A percentile compares a stretch with the other conserved stretches of the same genome.
phyloP scores from a whole-genome alignment of 2,888 invertebrate species.

The Tryphoninae sp. region DNA sequence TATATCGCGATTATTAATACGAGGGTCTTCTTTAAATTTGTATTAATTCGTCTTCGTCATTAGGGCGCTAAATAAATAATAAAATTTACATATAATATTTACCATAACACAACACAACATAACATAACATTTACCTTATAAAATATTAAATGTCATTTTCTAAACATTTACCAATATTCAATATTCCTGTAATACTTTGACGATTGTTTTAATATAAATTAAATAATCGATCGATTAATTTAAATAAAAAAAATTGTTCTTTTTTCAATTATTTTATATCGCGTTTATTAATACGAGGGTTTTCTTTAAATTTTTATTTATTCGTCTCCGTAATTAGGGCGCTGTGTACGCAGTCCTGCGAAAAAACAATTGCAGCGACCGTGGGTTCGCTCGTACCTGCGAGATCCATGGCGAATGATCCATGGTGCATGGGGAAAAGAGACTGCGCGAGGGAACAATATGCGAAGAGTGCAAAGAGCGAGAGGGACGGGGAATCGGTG shows the following conservation, averaged over 20 bases:
- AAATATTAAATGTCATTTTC: too few relatives aligned
- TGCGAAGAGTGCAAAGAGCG: conserved; percentile 20
- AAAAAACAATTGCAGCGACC: conserved; percentile 24
- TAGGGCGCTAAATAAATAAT: too few relatives aligned
- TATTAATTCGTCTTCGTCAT: conserved; percentile 61
- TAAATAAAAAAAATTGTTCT: neutral
- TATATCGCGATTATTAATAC: conserved; percentile 15
- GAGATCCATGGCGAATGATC: conserved; percentile 42
- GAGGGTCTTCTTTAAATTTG: conserved; percentile 36
- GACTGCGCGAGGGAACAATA: conserved; percentile 21
- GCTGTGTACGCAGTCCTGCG: conserved; percentile 21
- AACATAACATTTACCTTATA: too few relatives aligned
- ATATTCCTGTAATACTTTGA: too few relatives aligned
- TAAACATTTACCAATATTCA: too few relatives aligned
- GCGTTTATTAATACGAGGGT: conserved; percentile 23
- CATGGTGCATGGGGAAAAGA: conserved; percentile 36
- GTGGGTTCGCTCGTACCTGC: conserved; percentile 17
- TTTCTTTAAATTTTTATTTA: conserved; percentile 55
- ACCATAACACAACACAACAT: too few relatives aligned
- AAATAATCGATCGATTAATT: neutral
- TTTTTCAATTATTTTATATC: neutral
- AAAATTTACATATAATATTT: too few relatives aligned
- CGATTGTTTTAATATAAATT: neutral
- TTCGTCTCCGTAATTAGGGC: conserved; percentile 59
- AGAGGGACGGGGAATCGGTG: conserved; percentile 44